Evolutionary conservation across 2,888 invertebrate species (phyloP), one percentile per base, ranked within the genome.

Genomic region (Lithophane leautieri): DNA sequence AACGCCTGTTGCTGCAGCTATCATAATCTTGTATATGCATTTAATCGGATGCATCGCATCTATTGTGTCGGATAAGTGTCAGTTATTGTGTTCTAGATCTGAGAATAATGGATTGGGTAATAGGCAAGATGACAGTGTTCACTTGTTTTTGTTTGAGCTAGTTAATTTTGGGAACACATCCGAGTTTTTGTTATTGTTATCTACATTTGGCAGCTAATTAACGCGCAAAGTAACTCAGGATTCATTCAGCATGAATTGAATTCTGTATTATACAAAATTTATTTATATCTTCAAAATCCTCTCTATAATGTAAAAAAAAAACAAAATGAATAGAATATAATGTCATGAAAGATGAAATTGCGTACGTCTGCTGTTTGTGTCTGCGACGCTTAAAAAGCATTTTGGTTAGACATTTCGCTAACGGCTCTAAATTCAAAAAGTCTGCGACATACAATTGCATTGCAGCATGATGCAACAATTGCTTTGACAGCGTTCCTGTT

Each of bases 381-480:
- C 11, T 19, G n/a, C 6, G 54, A 67, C 16, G 28, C 25, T 7
- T 2, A 56, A 56, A 56, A 25, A 56, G 7, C 56, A 50, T 67
- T 73, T 62, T 83, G 0, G 50, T 44, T 50, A 63, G 62, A 67
- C 12, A 56, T 69, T 74, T 79, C 54, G 14, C 47, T 58, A 62
- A 16, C 16, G 56, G 54, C 22, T 67, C 25, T 40, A 71, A 50
- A 69, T 76, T 70, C 44, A 42, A 70, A 73, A 79, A 63, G 50
- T 60, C 68, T 79, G 69, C 73, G 79, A 79, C 81, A 80, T 71
- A 81, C 70, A 82, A 77, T 76, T 82, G 81, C 86, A 77, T 70
- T 62, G 79, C 70, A 60, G 69, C 9, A 61, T 88, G 86, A 78
- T 84, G 89, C 81, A 88, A 88, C 73, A 73, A 40, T 88, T 83